Evolutionary conservation across 1,140 invertebrate genomes (phyloP).

Genomic region (Drosophila gunungcola): DNA sequence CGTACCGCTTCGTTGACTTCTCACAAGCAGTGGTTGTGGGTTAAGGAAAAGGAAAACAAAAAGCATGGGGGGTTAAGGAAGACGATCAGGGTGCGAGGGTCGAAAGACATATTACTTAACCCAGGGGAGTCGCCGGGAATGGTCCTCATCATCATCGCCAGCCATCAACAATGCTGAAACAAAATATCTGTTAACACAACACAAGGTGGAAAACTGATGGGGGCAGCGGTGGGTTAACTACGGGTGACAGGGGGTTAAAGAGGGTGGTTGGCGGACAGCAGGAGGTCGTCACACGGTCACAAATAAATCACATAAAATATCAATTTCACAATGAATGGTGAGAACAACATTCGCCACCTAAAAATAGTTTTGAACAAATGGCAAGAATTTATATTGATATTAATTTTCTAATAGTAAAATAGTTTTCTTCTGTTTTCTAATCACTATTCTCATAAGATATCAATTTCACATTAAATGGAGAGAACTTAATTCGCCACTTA

Average conservation of each 20-base stretch:
- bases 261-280: slow-evolving; percentile 6
- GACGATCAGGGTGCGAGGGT: slow-evolving; percentile 9
- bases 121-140: slow-evolving; percentile 36
- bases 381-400: no score
- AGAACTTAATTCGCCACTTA: neutral
- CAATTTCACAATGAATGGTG: slow-evolving; percentile 20
- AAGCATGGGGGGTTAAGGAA: neutral
- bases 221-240: slow-evolving; percentile 2
- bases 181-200: slow-evolving; percentile 70
- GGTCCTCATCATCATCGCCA: slow-evolving; percentile 44
- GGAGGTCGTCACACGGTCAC: slow-evolving; percentile 20
- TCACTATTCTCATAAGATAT: slow-evolving; percentile 34
- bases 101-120: slow-evolving; percentile 53
- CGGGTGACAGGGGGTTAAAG: slow-evolving; percentile 1
- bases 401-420: no score
- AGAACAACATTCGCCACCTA: neutral
- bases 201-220: slow-evolving; percentile 3
- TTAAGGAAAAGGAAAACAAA: slow-evolving; percentile 1
- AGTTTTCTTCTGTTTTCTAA: no score
- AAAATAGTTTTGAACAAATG: neutral
- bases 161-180: slow-evolving; percentile 21
- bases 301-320: slow-evolving; percentile 41
- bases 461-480: slow-evolving; percentile 21
- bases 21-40: slow-evolving; percentile 21
- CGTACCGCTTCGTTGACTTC: slow-evolving; percentile 72